Conservation (phyloP, 2,797 vertebrate genomes). For the Mormyrus hasselquistii region DNA sequence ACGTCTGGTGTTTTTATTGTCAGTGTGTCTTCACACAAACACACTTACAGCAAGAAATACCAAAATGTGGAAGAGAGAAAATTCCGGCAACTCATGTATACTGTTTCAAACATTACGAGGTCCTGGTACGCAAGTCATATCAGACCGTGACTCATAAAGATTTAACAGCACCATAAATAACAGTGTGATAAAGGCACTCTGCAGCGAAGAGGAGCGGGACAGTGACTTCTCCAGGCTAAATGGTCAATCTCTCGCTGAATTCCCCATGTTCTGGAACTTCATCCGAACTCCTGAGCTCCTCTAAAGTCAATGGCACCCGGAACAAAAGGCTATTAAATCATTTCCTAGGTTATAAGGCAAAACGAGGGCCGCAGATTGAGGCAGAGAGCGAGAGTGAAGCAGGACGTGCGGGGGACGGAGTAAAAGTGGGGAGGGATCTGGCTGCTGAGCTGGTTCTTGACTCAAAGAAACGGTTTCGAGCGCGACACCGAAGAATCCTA, state of each 20-base stretch:
- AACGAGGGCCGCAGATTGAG: background rate
- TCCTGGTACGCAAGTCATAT: background rate
- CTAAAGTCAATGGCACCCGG: background rate
- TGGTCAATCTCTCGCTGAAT: background rate
- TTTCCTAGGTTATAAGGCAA: background rate
- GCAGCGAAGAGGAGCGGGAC: background rate
- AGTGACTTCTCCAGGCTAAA: background rate
- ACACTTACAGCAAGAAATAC: background rate
- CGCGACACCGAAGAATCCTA: constrained; percentile 29
- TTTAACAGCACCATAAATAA: background rate
- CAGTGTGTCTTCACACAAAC: background rate
- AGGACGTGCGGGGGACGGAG: background rate
- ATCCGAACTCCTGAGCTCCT: background rate
- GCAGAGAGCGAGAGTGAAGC: background rate
- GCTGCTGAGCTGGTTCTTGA: background rate
- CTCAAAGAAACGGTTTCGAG: background rate
- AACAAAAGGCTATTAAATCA: background rate
- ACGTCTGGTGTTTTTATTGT: background rate
- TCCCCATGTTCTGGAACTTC: background rate
- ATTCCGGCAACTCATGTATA: background rate
- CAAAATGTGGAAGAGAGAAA: background rate
- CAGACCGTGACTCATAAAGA: background rate
- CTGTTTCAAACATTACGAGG: background rate
- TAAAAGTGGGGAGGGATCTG: background rate
- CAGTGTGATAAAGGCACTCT: background rate